These are phyloP conservation scores for Heliconius himera DNA, from an alignment of 1,140 invertebrate species.

Conservation along the genomic window DNA sequence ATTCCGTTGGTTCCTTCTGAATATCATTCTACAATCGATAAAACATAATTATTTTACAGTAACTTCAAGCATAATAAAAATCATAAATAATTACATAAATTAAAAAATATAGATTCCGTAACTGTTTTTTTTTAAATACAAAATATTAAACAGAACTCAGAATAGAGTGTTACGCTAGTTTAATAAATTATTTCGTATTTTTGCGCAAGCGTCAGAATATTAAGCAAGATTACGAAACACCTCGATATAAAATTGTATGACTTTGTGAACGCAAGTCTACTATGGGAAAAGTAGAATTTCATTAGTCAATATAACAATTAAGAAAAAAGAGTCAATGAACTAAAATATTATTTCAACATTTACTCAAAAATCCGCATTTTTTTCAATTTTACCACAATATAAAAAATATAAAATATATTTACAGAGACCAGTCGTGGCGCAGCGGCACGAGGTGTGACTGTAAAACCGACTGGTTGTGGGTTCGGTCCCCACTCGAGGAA, in stretches of 20 bases:
- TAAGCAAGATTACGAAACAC: not conserved
- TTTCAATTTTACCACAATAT: too few relatives aligned
- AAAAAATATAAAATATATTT: too few relatives aligned
- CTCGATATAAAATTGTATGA: not conserved
- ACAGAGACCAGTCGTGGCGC: too few relatives aligned
- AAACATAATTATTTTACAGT: too few relatives aligned
- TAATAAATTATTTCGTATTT: not conserved
- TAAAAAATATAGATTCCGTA: not conserved
- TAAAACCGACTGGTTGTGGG: too few relatives aligned
- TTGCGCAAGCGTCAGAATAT: not conserved
- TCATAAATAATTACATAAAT: too few relatives aligned
- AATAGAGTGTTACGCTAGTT: not conserved
- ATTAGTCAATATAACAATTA: not conserved
- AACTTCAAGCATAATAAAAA: too few relatives aligned
- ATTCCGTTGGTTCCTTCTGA: too few relatives aligned
- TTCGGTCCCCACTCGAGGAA: too few relatives aligned
- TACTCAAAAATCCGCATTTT: not conserved
- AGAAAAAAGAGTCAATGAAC: not conserved
- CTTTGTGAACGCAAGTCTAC: conserved; percentile 16
- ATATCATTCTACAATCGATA: too few relatives aligned
- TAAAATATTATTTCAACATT: not conserved
- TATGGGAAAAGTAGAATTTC: conserved; percentile 26
- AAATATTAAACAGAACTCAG: not conserved
- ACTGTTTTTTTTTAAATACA: not conserved
- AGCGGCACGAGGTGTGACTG: too few relatives aligned